Conservation (phyloP, 2,797 vertebrate species). For the Podarcis lilfordi region DNA sequence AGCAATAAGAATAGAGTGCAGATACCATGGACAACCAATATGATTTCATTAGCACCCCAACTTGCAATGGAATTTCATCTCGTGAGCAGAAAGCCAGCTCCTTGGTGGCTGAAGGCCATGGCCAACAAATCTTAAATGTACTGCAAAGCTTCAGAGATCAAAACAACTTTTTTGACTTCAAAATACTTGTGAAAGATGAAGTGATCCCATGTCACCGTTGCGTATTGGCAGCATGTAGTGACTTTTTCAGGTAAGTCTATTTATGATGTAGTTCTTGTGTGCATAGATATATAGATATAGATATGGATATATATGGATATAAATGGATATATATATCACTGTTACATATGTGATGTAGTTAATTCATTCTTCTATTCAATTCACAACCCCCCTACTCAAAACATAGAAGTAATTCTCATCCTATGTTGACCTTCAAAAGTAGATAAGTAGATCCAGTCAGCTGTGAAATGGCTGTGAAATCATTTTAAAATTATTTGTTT, state of each 20-base stretch:
- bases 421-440: neutral
- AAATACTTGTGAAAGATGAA: slow-evolving; percentile 87
- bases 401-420: neutral
- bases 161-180: slow-evolving; percentile 92
- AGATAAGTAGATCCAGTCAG: neutral
- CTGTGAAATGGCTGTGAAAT: neutral
- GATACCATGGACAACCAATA: slow-evolving; percentile 78
- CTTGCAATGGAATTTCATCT: slow-evolving; percentile 80
- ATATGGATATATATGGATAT: too few species aligned
- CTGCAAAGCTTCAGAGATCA: slow-evolving; percentile 90
- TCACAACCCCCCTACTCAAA: neutral
- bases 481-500: neutral
- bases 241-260: slow-evolving; percentile 92
- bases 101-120: slow-evolving; percentile 88
- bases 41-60: slow-evolving; percentile 70
- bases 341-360: neutral
- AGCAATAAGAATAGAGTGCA: slow-evolving; percentile 69
- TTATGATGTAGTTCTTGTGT: slow-evolving; percentile 37
- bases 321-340: too few species aligned
- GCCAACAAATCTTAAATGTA: slow-evolving; percentile 87
- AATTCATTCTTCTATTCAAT: too few species aligned
- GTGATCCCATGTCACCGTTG: slow-evolving; percentile 94
- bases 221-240: slow-evolving; percentile 94
- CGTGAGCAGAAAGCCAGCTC: slow-evolving; percentile 81
- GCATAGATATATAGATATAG: slow-evolving; percentile 6